Evolutionary conservation across 2,888 invertebrate genomes (phyloP).

Genomic region (Dicycla oo): DNA sequence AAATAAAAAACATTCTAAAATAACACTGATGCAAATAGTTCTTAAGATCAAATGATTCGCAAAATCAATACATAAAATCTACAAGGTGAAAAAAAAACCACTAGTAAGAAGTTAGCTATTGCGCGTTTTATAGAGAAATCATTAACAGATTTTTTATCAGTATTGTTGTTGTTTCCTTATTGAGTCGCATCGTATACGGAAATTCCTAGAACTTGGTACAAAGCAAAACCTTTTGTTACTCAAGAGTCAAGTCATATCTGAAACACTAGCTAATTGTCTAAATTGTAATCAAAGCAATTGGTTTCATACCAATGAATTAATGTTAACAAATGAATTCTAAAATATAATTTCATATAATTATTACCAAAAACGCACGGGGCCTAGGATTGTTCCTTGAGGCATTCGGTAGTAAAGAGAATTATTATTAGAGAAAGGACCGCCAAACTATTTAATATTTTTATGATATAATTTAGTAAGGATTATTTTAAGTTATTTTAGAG

Average conservation of each 20-base stretch:
- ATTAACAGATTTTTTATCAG: conserved; percentile 51
- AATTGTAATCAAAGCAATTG: not conserved
- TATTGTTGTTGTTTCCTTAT: conserved; percentile 57
- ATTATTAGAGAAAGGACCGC: not conserved
- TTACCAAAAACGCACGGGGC: conserved; percentile 7
- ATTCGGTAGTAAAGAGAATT: not conserved
- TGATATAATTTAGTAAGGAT: not conserved
- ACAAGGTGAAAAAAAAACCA: conserved; percentile 31
- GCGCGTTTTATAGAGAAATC: conserved; percentile 50
- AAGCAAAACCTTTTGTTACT: conserved; percentile 28
- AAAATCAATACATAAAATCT: conserved; percentile 21
- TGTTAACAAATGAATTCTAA: not conserved
- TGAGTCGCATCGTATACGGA: conserved; percentile 49
- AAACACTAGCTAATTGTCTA: not conserved
- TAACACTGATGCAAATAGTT: conserved; percentile 23
- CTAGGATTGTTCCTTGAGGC: conserved; percentile 20
- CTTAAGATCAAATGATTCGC: conserved; percentile 7
- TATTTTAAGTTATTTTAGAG: not conserved
- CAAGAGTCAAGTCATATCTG: conserved; percentile 11
- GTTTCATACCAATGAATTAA: not conserved
- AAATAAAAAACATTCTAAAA: conserved; percentile 7
- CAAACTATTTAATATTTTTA: not conserved
- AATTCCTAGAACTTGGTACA: conserved; percentile 43
- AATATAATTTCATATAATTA: not conserved
- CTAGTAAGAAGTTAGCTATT: conserved; percentile 40